Conservation (phyloP, 2,797 vertebrate species). For the Tenualosa ilisha region DNA sequence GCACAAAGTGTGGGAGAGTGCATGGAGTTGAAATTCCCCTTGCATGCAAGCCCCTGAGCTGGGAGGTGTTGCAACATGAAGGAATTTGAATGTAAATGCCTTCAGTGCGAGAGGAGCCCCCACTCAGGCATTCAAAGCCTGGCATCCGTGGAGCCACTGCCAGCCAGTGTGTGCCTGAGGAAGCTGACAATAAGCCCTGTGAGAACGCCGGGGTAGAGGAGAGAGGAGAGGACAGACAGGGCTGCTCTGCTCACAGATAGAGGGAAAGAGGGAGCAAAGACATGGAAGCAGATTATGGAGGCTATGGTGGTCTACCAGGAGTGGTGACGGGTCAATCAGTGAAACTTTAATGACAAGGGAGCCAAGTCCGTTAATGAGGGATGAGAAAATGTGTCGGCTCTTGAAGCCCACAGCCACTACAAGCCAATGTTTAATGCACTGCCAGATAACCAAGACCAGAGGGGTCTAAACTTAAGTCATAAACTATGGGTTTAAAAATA, state of each 20-base stretch:
- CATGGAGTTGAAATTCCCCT: slow-evolving; percentile 55
- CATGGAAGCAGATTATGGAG: neutral
- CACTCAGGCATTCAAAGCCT: slow-evolving; percentile 18
- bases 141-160: neutral
- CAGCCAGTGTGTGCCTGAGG: slow-evolving; percentile 1
- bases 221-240: neutral
- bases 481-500: neutral
- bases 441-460: neutral
- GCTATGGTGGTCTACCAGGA: neutral
- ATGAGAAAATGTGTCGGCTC: neutral
- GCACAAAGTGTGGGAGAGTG: slow-evolving; percentile 29
- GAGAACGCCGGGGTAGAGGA: slow-evolving; percentile 32
- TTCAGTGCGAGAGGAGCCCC: slow-evolving; percentile 41
- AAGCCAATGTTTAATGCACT: neutral
- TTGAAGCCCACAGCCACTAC: neutral
- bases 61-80: slow-evolving; percentile 53
- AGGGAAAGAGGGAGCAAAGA: neutral
- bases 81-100: slow-evolving; percentile 72
- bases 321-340: neutral
- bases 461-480: neutral
- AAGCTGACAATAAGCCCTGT: slow-evolving; percentile 61
- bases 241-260: neutral
- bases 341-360: neutral
- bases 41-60: slow-evolving; percentile 33
- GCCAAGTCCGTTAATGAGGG: neutral